Evolutionary conservation across 2,113 vertebrate species (phyloP).

Genomic region (Spea multiplicata): DNA sequence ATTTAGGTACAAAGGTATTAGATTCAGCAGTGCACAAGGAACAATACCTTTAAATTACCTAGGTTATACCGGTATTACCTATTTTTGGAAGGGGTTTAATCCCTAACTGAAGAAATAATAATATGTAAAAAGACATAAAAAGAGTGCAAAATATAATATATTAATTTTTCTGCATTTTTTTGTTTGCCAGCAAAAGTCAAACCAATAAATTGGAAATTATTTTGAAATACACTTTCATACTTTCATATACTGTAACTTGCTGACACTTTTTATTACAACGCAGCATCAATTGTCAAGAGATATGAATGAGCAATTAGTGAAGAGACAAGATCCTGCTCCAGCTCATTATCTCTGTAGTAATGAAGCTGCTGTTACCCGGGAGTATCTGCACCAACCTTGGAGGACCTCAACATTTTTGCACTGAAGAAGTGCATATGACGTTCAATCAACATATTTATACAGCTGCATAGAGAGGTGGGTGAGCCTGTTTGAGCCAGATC

Average conservation of each 20-base stretch:
- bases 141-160: not conserved
- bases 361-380: not conserved
- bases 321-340: constrained; percentile 11
- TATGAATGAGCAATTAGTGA: constrained; percentile 32
- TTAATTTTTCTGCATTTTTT: not conserved
- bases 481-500: too few relatives aligned
- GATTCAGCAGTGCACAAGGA: too few relatives aligned
- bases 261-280: constrained; percentile 38
- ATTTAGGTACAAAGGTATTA: too few relatives aligned
- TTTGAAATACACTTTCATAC: constrained; percentile 31
- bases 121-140: not conserved
- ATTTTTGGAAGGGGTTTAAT: too few relatives aligned
- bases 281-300: constrained; percentile 32
- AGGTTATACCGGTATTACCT: too few relatives aligned
- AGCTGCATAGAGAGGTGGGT: not conserved
- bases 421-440: not conserved
- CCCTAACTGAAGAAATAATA: too few relatives aligned
- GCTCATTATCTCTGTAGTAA: constrained; percentile 34
- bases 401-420: constrained; percentile 20
- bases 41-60: not conserved
- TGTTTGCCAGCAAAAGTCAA: not conserved
- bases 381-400: constrained; percentile 4
- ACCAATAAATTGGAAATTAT: not conserved
- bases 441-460: not conserved
- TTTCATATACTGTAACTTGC: constrained; percentile 33